Evolutionary conservation across 2,113 vertebrate genomes (phyloP), one percentile per base, ranked within the genome.

Genomic region (Strix aluco): DNA sequence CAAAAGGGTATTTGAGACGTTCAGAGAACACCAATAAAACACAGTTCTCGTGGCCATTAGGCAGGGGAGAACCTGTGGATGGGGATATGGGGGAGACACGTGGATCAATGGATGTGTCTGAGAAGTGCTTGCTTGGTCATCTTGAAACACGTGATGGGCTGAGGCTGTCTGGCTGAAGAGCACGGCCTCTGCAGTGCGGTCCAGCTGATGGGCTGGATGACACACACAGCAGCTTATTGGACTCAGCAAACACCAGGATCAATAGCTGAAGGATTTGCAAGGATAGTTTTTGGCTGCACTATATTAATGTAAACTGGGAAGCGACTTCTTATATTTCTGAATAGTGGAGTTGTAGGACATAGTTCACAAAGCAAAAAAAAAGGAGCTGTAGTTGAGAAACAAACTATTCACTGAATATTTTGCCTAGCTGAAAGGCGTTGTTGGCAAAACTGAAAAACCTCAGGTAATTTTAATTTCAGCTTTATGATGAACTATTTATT

Each of bases 151-250:
- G 21, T 4, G 40, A 25, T 16, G 38, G 34, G 20, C 55, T 70
- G 40, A 38, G 58, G 22, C 47, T 59, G 49, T 2, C 57, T 36
- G 21, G 46, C 38, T 2, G 3, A 34, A 65, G 27, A 69, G 44
- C 55, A 29, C 3, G 2, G 20, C 15, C n/a, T 42, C 51, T 13
- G n/a, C 57, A 13, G 18, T 7, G 44, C 2, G 1, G 20, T 30
- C 49, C 54, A 46, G 46, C 38, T 61, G 73, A 9, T 1, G 11
- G 52, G 38, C 34, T 65, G 42, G 42, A 10, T 0, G 11, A 26
- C 18, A 13, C 25, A n/a, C 9, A 10, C 0, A 1, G 81, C 49
- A 30, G 12, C 59, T 74, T 3, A 1, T 2, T n/a, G 26, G 34
- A 8, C 32, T 82, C 73, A 46, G 82, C 74, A 66, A 36, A 78